Evolutionary conservation across 2,797 vertebrate species (phyloP).

Genomic region (Malurus leucopterus): DNA sequence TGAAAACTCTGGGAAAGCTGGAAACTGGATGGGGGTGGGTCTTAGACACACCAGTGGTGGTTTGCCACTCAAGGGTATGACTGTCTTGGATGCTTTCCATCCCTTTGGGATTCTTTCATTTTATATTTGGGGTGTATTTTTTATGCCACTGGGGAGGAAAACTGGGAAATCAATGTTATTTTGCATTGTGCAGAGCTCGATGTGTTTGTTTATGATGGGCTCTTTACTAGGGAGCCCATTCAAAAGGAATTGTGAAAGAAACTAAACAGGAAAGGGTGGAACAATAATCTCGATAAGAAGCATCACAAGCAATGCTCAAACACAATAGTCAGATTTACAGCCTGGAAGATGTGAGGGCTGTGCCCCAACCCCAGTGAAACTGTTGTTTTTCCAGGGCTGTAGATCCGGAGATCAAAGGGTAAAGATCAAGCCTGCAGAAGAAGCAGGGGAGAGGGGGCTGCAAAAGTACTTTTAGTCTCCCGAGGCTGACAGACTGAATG

Average conservation of each 20-base stretch:
- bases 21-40: background rate
- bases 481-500: background rate
- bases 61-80: background rate
- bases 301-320: conserved; percentile 51
- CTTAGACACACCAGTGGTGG: background rate
- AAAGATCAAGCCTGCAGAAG: conserved; percentile 36
- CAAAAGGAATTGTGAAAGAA: conserved; percentile 61
- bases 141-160: background rate
- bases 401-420: conserved; percentile 49
- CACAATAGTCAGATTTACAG: conserved; percentile 58
- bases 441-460: background rate
- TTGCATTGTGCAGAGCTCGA: conserved; percentile 22
- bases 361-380: conserved; percentile 8
- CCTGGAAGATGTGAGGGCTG: conserved; percentile 36
- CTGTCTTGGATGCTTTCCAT: background rate
- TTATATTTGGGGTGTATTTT: conserved; percentile 25
- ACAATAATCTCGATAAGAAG: conserved; percentile 54
- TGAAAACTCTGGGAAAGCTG: background rate
- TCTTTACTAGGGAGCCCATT: conserved; percentile 43
- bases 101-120: conserved; percentile 11
- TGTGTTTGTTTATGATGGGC: conserved; percentile 52
- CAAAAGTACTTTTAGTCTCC: background rate
- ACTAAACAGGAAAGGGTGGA: conserved; percentile 65
- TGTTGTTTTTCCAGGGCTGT: conserved; percentile 38
- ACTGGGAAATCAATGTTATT: conserved; percentile 48